phyloP scores from a whole-genome alignment of 2,888 invertebrate species.

The Hetaerina titia region DNA sequence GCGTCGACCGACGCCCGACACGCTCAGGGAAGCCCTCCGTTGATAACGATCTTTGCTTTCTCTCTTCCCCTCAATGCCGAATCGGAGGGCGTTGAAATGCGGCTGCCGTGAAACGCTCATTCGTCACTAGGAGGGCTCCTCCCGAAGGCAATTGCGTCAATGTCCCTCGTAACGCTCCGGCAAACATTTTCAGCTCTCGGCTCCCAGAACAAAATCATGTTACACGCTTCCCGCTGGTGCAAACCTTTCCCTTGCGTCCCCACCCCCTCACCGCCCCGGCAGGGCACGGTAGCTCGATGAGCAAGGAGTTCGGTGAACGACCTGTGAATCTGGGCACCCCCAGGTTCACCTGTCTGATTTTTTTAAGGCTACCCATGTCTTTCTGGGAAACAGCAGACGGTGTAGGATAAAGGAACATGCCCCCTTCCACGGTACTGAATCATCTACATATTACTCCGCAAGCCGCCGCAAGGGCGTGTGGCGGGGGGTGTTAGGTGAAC shows the following conservation, averaged over 20 bases:
- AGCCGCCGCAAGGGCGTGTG: too few relatives aligned
- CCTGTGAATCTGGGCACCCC: too few relatives aligned
- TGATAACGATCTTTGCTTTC: slow-evolving; percentile 12
- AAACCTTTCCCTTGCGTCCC: neutral
- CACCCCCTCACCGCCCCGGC: neutral
- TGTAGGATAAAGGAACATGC: too few relatives aligned
- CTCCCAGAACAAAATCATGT: neutral
- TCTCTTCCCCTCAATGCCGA: neutral
- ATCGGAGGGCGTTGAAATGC: slow-evolving; percentile 14
- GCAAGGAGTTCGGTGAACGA: too few relatives aligned
- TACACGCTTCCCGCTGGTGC: neutral
- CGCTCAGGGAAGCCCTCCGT: neutral
- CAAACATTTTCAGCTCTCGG: neutral
- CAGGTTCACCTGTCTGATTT: too few relatives aligned
- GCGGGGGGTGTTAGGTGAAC: too few relatives aligned
- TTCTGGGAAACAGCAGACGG: too few relatives aligned
- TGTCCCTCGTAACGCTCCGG: neutral
- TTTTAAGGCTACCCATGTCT: too few relatives aligned
- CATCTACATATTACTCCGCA: too few relatives aligned
- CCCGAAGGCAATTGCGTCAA: slow-evolving; percentile 7
- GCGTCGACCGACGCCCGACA: neutral
- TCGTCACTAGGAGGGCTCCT: neutral
- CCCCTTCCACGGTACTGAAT: too few relatives aligned
- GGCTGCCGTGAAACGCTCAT: neutral
- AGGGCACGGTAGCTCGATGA: too few relatives aligned